A percentile compares a stretch with the other conserved stretches of the same genome.
phyloP scores from a whole-genome alignment of 2,888 invertebrate genomes.

The Caenorhabditis sp. region DNA sequence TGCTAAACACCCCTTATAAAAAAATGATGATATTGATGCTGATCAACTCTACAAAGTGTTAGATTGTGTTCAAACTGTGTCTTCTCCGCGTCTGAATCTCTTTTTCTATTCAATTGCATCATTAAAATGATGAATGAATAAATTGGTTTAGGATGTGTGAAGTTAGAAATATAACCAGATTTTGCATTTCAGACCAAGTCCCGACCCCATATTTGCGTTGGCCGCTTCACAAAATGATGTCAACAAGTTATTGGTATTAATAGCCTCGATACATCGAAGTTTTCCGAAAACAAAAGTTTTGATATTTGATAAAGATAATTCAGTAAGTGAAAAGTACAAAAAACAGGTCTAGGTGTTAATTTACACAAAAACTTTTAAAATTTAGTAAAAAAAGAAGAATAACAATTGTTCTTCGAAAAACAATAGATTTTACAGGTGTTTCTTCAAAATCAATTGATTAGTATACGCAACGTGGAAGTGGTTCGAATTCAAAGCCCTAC shows the following conservation, averaged over 20 bases:
- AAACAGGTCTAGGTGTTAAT: neutral
- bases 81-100: neutral
- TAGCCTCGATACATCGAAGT: constrained; percentile 35
- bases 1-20: too few species aligned
- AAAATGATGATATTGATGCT: too few species aligned
- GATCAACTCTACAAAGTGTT: neutral
- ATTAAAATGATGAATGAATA: neutral
- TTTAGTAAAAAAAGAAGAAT: constrained; percentile 16
- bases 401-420: constrained; percentile 11
- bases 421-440: constrained; percentile 21
- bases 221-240: constrained; percentile 24
- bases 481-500: constrained; percentile 3
- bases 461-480: constrained; percentile 34
- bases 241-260: constrained; percentile 34
- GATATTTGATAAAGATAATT: constrained; percentile 34
- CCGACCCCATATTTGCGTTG: constrained; percentile 24
- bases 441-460: constrained; percentile 29
- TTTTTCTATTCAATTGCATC: neutral
- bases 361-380: constrained; percentile 2
- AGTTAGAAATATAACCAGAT: neutral
- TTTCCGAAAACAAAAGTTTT: constrained; percentile 31
- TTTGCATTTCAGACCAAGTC: neutral
- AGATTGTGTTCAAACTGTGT: neutral
- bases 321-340: constrained; percentile 22
- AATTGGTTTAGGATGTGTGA: neutral